Evolutionary conservation across 2,797 vertebrate genomes (phyloP), one percentile per base, ranked within the genome.

Genomic region (Cetoscarus ocellatus): DNA sequence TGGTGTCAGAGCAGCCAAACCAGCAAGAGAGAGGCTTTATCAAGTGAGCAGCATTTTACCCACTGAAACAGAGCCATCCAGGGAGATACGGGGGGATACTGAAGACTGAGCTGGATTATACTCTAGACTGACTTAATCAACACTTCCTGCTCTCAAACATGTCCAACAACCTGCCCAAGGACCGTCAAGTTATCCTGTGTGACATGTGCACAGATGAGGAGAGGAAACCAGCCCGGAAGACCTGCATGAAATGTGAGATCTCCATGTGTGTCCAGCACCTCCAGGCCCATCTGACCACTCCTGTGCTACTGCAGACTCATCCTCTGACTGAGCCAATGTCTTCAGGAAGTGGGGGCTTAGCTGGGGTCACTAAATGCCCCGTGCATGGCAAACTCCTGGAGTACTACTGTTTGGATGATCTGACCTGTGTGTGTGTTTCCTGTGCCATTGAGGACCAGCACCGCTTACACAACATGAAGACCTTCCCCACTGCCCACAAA

Each of bases 191-290:
- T 2, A 65, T 92, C 53, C 56, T 82, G 12, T 85, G 92, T 3
- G 90, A 91, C 61, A 79, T 92, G 67, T 85, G 90, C 27, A 14
- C 44, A 19, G 87, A 66, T 39, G 65, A 75, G 27, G 78, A 83
- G 38, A 78, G 70, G 70, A 87, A 79, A 63, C 75, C 76, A 0
- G 90, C 90, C 14, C 48, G 43, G 17, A 93, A 94, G 82, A 93
- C 88, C 50, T 94, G 91, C 82, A 85, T 93, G 80, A 93, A 90
- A 52, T 94, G 91, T 79, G 91, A 93, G 84, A 88, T 92, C 72
- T 93, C 92, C 72, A 93, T 94, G 92, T 94, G 91, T 0, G 78
- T 74, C 47, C 74, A 86, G 53, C 91, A 94, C 72, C 89, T 94
- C 35, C 85, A 92, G 79, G 57, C 70, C 38, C 93, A 93, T 67